Evolutionary conservation across 2,113 vertebrate genomes (phyloP), one percentile per base, ranked within the genome.

Genomic region (Heptranchias perlo): DNA sequence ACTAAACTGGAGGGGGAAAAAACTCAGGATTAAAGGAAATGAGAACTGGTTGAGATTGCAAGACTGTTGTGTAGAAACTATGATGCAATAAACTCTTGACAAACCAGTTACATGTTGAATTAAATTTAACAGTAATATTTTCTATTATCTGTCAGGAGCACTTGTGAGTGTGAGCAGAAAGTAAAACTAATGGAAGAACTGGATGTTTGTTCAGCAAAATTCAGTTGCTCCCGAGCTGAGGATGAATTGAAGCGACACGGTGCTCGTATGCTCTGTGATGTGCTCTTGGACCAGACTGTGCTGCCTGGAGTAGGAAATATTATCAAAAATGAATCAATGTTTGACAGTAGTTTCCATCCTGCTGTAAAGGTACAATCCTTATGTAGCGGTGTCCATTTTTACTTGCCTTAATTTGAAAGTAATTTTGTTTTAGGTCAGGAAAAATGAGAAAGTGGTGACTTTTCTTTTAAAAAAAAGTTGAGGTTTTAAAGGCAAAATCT

Each of bases 221-320:
- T 99, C 97, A 99, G 98, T 97, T 97, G 97, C 96, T 96, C 96
- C 0, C 97, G 97, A 97, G 99, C 98, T 13, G 98, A 98, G 97
- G 97, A 96, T 96, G 98, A 98, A 91, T 97, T 99, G 64, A 98
- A 97, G 96, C 97, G 97, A 86, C 98, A 99, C 62, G 96, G 96
- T 3, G 76, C 91, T 5, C 98, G 98, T 91, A 98, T 99, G 98
- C 97, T 99, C 35, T 99, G 99, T 96, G 99, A 99, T 89, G 98
- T 99, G 96, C 97, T 99, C 92, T 96, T 99, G 96, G 99, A 99
- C 97, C 99, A 99, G 97, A 96, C 97, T 67, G 97, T 99, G 84
- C 97, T 99, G 96, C 99, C 99, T 0, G 99, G 99, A 62, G 98
- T 99, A 0, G 99, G 99, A 96, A 99, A 99, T 97, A 99, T 99